Evolutionary conservation across 2,113 vertebrate species (phyloP).

Genomic region (Ailurus styani): DNA sequence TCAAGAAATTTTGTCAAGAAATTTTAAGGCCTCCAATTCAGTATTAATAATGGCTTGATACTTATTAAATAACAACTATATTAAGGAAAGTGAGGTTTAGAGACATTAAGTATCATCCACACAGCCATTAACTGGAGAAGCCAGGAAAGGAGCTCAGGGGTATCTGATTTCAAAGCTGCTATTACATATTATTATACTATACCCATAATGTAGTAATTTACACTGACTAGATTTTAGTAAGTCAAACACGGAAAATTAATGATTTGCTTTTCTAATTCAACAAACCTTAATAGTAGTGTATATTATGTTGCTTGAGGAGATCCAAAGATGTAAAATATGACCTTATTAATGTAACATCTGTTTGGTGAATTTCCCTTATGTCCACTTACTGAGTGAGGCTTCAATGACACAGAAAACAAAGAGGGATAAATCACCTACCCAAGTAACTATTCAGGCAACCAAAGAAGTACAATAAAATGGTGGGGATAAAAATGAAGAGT

Average conservation of each 20-base stretch:
- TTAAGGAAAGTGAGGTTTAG: background rate
- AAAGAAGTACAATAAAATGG: background rate
- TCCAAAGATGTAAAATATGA: background rate
- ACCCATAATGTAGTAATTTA: background rate
- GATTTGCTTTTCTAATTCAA: background rate
- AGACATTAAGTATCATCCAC: background rate
- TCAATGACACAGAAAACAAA: background rate
- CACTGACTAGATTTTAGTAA: background rate
- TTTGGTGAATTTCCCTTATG: background rate
- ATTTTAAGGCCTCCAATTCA: background rate
- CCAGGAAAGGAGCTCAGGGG: background rate
- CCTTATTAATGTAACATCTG: background rate
- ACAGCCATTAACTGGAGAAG: background rate
- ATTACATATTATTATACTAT: background rate
- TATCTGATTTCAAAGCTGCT: background rate
- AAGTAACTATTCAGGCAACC: background rate
- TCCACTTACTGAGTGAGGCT: background rate
- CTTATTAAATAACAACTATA: background rate
- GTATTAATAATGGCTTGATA: background rate
- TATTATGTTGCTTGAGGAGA: background rate
- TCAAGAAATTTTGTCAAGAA: background rate
- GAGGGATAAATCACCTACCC: background rate
- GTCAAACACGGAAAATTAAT: background rate
- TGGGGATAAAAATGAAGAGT: background rate
- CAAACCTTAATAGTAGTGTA: background rate